Evolutionary conservation across 2,888 invertebrate genomes (phyloP), one percentile per base, ranked within the genome.

Genomic region (Xestia ashworthii): DNA sequence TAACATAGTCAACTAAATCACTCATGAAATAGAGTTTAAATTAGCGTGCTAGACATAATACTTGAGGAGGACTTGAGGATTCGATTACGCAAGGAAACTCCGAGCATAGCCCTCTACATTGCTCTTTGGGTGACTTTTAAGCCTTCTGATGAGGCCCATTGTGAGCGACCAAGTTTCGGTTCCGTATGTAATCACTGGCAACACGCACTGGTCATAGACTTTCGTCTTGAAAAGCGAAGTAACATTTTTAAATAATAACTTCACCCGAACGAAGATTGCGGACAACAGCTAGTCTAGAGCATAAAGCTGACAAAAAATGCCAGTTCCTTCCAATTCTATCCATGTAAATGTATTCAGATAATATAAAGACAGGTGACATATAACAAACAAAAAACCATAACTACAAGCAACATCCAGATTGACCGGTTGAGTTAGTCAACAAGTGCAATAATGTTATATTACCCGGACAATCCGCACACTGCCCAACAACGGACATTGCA

Each of bases 361-460:
- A 65, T 67, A 84, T 60, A 84, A 75, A 86, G 74, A 75, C 80
- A 64, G 55, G 11, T 67, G 72, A 71, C 3, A 74, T 5, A 32
- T 64, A 16, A 70, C 70, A 72, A 84, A 80, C 66, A 66, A 78
- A n/a, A 74, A 83, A 60, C 58, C 60, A 79, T 41, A 79, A 66
- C 65, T 64, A 55, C 55, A 60, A 38, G 55, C 62, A 75, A 55
- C 74, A 58, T 72, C 62, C 64, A 69, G 70, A 77, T 69, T 74
- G 66, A 66, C 82, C 76, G 68, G 64, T 74, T 81, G 82, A 74
- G 70, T 87, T 77, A 72, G 78, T 87, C 44, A 82, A 88, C 88
- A 70, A 84, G 82, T 88, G 78, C 84, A 81, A 66, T 71, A 80
- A 68, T 71, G 62, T 80, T 78, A 78, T 46, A 53, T 67, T 44